Percentiles rank a stretch among this genome's conserved stretches.
phyloP scores from a whole-genome alignment of 64 coral and sea anemone species.

The Astreopora myriophthalma region DNA sequence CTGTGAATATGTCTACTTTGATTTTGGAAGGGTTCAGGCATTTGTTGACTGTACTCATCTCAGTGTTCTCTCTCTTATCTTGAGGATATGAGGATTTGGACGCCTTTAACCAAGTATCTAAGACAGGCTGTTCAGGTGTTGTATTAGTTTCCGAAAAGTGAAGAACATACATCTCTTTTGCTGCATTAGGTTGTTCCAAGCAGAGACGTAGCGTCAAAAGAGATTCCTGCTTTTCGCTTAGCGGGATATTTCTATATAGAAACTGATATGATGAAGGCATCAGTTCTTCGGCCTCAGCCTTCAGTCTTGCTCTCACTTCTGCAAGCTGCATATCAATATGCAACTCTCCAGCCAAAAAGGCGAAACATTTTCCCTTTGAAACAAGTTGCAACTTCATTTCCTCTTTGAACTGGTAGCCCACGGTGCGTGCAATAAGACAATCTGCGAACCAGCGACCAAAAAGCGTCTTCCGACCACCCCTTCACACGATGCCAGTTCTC shows the following conservation, averaged over 20 bases:
- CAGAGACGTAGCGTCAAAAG: background rate
- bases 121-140: background rate
- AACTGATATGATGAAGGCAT: no score
- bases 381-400: background rate
- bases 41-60: background rate
- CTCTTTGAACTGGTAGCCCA: background rate
- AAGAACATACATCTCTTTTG: background rate
- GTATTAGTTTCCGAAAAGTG: background rate
- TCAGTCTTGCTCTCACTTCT: background rate
- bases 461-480: background rate
- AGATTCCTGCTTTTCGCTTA: background rate
- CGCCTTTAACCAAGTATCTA: background rate
- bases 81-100: background rate
- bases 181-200: background rate
- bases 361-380: background rate
- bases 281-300: no score
- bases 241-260: no score
- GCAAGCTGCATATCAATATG: background rate
- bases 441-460: background rate
- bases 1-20: background rate
- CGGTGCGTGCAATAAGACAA: background rate
- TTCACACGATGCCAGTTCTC: background rate
- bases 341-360: background rate
- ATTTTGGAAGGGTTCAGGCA: background rate
- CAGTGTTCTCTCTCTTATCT: background rate